A percentile compares a stretch with the other conserved stretches of the same genome.
These are phyloP conservation scores for Podilymbus podiceps DNA, from an alignment of 2,113 vertebrate species.

Conservation along the genomic window DNA sequence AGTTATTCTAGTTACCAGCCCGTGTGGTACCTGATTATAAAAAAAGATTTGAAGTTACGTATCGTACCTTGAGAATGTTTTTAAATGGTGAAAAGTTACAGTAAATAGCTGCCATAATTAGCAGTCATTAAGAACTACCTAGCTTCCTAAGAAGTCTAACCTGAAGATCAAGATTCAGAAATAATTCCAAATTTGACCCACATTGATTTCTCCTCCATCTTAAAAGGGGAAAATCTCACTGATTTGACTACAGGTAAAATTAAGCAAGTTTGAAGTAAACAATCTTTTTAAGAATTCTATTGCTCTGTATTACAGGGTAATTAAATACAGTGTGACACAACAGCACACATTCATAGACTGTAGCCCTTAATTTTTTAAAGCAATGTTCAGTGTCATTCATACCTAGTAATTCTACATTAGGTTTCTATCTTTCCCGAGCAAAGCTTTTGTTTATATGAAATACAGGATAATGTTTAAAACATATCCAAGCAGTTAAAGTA, in stretches of 20 bases:
- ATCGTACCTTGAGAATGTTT: not conserved
- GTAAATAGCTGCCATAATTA: not conserved
- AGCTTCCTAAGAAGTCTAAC: not conserved
- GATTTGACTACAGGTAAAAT: not conserved
- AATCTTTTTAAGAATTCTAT: not conserved
- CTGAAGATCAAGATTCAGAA: not conserved
- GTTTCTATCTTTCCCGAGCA: not conserved
- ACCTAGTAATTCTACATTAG: not conserved
- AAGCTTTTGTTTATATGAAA: not conserved
- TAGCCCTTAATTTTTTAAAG: slow-evolving; percentile 50
- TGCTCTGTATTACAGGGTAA: not conserved
- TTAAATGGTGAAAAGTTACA: not conserved
- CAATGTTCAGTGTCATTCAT: not conserved
- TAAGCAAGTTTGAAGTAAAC: not conserved
- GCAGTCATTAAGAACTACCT: not conserved
- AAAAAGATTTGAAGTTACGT: not conserved
- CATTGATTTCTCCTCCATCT: not conserved
- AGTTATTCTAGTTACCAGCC: not conserved
- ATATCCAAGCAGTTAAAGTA: not conserved
- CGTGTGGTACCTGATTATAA: not conserved
- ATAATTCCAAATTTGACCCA: not conserved
- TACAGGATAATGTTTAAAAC: not conserved
- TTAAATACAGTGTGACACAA: not conserved
- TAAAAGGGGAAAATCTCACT: not conserved
- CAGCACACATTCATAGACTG: not conserved